phyloP scores from a whole-genome alignment of 1,140 invertebrate genomes.

The Pinna nobilis region DNA sequence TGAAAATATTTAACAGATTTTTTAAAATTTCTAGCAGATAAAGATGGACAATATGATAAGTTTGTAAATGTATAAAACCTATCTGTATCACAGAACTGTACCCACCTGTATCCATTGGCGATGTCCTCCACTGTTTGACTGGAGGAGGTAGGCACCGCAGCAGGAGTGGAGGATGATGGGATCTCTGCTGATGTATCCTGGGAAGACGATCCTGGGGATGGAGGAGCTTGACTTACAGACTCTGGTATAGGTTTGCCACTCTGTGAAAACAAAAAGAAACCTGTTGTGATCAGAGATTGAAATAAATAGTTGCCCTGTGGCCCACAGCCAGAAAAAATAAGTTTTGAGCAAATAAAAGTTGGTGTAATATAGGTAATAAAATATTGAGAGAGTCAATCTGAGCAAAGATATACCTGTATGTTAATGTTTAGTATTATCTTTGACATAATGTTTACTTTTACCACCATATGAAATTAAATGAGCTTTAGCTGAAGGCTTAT shows the following conservation, averaged over 20 bases:
- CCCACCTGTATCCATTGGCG: slow-evolving; percentile 71
- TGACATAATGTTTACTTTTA: not conserved
- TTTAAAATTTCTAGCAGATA: too few species aligned
- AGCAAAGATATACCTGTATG: too few species aligned
- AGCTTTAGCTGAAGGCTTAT: not conserved
- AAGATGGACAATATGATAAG: too few species aligned
- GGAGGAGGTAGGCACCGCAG: slow-evolving; percentile 42
- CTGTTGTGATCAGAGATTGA: not conserved
- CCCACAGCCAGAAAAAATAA: too few species aligned
- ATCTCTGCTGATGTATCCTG: slow-evolving; percentile 61
- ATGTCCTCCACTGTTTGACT: slow-evolving; percentile 67
- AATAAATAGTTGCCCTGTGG: too few species aligned
- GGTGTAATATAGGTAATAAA: too few species aligned
- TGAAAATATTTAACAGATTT: too few species aligned
- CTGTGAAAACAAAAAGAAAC: not conserved
- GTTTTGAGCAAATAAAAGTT: too few species aligned
- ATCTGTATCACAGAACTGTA: too few species aligned
- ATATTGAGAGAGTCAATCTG: too few species aligned
- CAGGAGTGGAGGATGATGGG: slow-evolving; percentile 65
- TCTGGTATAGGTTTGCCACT: slow-evolving; percentile 38
- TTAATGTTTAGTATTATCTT: not conserved
- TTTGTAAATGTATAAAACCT: too few species aligned
- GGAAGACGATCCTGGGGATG: slow-evolving; percentile 61
- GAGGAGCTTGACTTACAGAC: slow-evolving; percentile 44
- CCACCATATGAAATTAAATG: not conserved